Evolutionary conservation across 2,113 vertebrate species (phyloP).

Genomic region (Pteronura brasiliensis): DNA sequence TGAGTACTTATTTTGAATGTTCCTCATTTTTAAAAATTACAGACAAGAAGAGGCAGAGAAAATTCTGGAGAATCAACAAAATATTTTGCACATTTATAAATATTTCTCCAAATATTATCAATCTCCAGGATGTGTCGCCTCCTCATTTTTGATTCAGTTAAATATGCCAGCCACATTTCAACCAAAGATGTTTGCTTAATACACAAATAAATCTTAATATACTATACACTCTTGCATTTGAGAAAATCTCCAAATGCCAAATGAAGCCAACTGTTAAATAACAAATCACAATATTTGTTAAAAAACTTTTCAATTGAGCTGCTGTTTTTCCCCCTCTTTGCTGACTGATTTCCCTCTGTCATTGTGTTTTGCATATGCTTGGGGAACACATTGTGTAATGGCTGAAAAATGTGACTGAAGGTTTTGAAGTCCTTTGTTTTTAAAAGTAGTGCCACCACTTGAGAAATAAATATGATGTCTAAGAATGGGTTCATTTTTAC

Average conservation of each 20-base stretch:
- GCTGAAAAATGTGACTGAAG: slow-evolving; percentile 41
- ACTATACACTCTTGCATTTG: slow-evolving; percentile 4
- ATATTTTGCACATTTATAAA: slow-evolving; percentile 35
- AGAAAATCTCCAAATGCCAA: slow-evolving; percentile 50
- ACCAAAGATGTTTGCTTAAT: slow-evolving; percentile 46
- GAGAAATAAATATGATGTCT: slow-evolving; percentile 41
- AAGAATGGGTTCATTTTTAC: neutral
- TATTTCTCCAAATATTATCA: slow-evolving; percentile 51
- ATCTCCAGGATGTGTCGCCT: slow-evolving; percentile 16
- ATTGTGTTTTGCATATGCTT: slow-evolving; percentile 42
- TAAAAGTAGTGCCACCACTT: slow-evolving; percentile 45
- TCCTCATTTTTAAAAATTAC: neutral
- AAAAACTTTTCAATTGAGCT: slow-evolving; percentile 30
- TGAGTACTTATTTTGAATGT: neutral
- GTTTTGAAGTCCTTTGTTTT: slow-evolving; percentile 52
- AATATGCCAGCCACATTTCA: slow-evolving; percentile 47
- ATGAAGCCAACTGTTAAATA: slow-evolving; percentile 60
- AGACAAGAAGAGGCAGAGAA: slow-evolving; percentile 35
- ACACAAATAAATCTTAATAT: slow-evolving; percentile 60
- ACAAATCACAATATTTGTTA: slow-evolving; percentile 56
- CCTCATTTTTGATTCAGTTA: slow-evolving; percentile 34
- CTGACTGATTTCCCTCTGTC: slow-evolving; percentile 12
- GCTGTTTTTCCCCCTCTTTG: neutral
- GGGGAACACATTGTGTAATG: neutral
- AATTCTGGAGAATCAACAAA: slow-evolving; percentile 29